These are phyloP conservation scores for Doris montereyensis DNA, from an alignment of 2,888 invertebrate genomes.

Conservation along the genomic window DNA sequence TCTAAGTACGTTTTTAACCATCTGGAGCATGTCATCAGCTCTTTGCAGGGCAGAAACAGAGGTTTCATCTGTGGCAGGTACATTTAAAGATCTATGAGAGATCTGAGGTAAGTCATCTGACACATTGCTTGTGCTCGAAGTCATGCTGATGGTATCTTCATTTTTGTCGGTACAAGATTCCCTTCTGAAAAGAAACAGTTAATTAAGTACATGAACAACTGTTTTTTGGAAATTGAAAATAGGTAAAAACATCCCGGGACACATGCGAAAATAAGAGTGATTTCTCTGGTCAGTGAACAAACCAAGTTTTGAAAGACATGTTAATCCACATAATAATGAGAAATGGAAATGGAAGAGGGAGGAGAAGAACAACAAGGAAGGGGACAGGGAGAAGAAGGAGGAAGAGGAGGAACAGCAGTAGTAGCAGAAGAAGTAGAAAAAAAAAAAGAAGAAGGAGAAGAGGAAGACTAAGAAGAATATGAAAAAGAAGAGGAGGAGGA, in stretches of 20 bases:
- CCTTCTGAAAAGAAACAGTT: too few relatives aligned
- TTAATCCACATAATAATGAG: neutral
- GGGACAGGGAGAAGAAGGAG: neutral
- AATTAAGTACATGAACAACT: too few relatives aligned
- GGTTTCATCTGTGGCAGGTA: neutral
- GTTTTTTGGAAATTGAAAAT: too few relatives aligned
- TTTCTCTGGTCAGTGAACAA: too few relatives aligned
- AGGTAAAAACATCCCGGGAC: too few relatives aligned
- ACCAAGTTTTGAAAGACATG: too few relatives aligned
- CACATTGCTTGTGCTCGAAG: conserved; percentile 31
- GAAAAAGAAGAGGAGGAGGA: neutral
- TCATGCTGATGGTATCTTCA: conserved; percentile 41
- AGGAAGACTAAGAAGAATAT: too few relatives aligned
- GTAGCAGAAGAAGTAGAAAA: neutral
- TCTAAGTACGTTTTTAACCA: conserved; percentile 9
- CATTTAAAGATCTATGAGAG: neutral
- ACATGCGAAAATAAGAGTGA: too few relatives aligned
- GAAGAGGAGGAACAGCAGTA: neutral
- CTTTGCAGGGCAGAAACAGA: neutral
- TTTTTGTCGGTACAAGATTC: conserved; percentile 29
- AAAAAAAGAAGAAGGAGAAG: neutral
- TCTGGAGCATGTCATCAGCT: conserved; percentile 27
- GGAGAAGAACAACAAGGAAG: neutral
- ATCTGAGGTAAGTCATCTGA: conserved; percentile 34
- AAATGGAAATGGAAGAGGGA: neutral